These are phyloP conservation scores for Drosophila malerkotliana DNA, from an alignment of 1,140 invertebrate species.

Conservation along the genomic window DNA sequence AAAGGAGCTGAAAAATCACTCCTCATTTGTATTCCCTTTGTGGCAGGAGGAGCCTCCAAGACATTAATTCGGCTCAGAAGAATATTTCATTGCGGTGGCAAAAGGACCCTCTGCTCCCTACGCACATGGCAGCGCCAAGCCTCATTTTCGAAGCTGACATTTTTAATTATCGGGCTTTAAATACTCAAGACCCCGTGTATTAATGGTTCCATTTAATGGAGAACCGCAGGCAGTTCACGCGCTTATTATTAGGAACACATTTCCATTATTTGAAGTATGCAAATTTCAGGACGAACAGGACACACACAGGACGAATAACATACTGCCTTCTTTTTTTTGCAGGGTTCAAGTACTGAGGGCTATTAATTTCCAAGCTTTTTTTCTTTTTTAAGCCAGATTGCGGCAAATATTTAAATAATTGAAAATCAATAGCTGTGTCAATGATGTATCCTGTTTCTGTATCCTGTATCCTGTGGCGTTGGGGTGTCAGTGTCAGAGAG, in stretches of 20 bases:
- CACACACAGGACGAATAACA: not conserved
- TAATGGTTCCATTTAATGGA: conserved; percentile 10
- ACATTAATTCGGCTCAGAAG: conserved; percentile 52
- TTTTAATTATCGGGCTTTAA: conserved; percentile 3
- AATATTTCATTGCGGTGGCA: conserved; percentile 26
- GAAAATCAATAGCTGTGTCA: conserved; percentile 30
- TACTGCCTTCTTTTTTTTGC: no score
- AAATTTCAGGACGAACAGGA: conserved; percentile 11
- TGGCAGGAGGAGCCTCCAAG: conserved; percentile 20
- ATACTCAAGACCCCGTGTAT: not conserved
- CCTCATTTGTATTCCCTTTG: conserved; percentile 70
- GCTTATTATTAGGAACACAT: conserved; percentile 10
- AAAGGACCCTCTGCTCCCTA: not conserved
- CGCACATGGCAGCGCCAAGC: not conserved
- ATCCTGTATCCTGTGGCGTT: not conserved
- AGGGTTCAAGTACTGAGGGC: not conserved
- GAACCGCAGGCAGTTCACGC: not conserved
- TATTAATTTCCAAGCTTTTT: not conserved
- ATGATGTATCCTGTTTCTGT: not conserved
- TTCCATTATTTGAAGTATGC: conserved; percentile 27
- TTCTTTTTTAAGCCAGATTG: not conserved
- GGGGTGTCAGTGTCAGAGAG: not conserved
- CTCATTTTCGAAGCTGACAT: not conserved
- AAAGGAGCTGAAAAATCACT: conserved; percentile 47
- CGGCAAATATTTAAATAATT: conserved; percentile 31